Evolutionary conservation across 1,140 invertebrate species (phyloP).

Genomic region (Papilio polytes): DNA sequence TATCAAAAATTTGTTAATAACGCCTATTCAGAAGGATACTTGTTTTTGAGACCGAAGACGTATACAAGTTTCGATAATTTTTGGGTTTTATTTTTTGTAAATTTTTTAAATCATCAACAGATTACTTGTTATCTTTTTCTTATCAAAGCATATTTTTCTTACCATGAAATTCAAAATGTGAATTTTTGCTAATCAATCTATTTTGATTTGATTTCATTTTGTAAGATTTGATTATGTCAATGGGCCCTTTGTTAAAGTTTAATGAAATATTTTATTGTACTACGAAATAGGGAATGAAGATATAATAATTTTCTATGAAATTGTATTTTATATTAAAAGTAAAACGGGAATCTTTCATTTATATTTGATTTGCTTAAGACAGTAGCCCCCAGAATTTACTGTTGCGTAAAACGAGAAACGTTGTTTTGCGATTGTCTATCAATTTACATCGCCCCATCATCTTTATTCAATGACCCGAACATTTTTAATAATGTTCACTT

Average conservation of each 20-base stretch:
- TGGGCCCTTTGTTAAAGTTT: background rate
- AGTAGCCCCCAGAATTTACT: background rate
- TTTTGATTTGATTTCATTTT: too few species aligned
- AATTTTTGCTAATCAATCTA: too few species aligned
- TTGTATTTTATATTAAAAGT: slow-evolving; percentile 2
- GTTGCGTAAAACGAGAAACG: slow-evolving; percentile 17
- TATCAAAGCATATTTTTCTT: too few species aligned
- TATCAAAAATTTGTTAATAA: too few species aligned
- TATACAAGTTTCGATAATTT: too few species aligned
- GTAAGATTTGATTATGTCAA: too few species aligned
- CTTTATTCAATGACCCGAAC: slow-evolving; percentile 7
- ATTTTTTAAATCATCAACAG: too few species aligned
- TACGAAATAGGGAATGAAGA: background rate
- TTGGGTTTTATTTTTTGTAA: too few species aligned
- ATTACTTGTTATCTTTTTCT: too few species aligned
- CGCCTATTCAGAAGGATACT: too few species aligned
- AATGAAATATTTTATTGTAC: background rate
- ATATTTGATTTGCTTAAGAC: slow-evolving; percentile 12
- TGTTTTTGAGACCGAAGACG: too few species aligned
- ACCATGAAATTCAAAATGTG: too few species aligned
- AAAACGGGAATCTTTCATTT: slow-evolving; percentile 5
- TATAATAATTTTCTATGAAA: background rate
- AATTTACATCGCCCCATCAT: background rate
- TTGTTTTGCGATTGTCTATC: slow-evolving; percentile 14
- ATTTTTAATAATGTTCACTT: slow-evolving; percentile 11